Conservation (phyloP, 1,140 invertebrate genomes). For the Condylostylus longicornis region DNA sequence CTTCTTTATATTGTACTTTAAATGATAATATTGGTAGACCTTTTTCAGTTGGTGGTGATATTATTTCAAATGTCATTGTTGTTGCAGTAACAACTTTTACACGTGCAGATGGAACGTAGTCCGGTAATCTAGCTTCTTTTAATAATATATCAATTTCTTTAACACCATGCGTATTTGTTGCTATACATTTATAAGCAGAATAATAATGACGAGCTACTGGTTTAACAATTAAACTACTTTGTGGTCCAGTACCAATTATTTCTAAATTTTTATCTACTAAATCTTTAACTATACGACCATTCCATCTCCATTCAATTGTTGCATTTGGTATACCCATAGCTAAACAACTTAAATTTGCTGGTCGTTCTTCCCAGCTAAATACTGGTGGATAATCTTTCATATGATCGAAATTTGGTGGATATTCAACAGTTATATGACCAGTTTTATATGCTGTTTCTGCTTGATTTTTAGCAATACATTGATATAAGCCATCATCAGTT, state of each 20-base stretch:
- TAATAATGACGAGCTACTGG: slow-evolving; percentile 49
- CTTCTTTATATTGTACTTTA: slow-evolving; percentile 58
- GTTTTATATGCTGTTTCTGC: slow-evolving; percentile 56
- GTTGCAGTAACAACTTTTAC: slow-evolving; percentile 61
- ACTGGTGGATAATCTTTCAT: slow-evolving; percentile 49
- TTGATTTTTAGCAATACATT: slow-evolving; percentile 67
- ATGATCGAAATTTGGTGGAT: slow-evolving; percentile 61
- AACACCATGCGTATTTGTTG: slow-evolving; percentile 58
- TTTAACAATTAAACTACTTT: slow-evolving; percentile 50
- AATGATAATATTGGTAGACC: slow-evolving; percentile 59
- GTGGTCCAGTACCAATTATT: slow-evolving; percentile 48
- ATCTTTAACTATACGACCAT: slow-evolving; percentile 36
- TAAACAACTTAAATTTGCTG: slow-evolving; percentile 75
- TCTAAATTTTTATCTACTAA: slow-evolving; percentile 39
- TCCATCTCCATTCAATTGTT: slow-evolving; percentile 68
- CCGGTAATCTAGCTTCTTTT: slow-evolving; percentile 49
- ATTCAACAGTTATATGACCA: slow-evolving; percentile 72
- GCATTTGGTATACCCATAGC: slow-evolving; percentile 68
- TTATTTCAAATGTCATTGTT: slow-evolving; percentile 61
- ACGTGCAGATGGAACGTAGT: slow-evolving; percentile 35
- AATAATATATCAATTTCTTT: slow-evolving; percentile 50
- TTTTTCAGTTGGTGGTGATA: slow-evolving; percentile 50
- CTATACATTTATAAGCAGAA: slow-evolving; percentile 66
- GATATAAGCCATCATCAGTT: slow-evolving; percentile 75
- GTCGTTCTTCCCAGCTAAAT: slow-evolving; percentile 65